phyloP scores from a whole-genome alignment of 2,888 invertebrate species.

The Onthophagus sagittarius region DNA sequence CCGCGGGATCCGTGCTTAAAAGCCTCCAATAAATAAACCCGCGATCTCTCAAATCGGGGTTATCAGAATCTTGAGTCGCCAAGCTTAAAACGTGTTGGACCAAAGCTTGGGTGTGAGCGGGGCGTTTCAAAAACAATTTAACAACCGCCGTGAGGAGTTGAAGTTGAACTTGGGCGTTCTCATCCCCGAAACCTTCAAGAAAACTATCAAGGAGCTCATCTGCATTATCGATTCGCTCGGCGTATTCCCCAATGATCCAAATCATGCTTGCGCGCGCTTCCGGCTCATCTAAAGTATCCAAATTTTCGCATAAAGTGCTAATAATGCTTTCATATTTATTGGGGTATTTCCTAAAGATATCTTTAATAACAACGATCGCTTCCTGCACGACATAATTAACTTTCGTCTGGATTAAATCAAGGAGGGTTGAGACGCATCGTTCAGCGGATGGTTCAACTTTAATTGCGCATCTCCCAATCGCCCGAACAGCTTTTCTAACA shows the following conservation, averaged over 20 bases:
- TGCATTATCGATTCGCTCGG: conserved; percentile 98
- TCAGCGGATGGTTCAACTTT: conserved; percentile 98
- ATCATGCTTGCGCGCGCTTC: conserved; percentile 99
- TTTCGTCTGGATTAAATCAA: conserved; percentile 98
- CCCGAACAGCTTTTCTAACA: conserved; percentile 96
- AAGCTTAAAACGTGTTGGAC: conserved; percentile 93
- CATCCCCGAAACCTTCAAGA: conserved; percentile 68
- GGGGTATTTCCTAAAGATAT: conserved; percentile 93
- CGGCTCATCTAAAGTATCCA: conserved; percentile 97
- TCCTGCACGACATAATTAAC: conserved; percentile 99
- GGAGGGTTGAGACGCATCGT: conserved; percentile 92
- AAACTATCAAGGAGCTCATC: conserved; percentile 97
- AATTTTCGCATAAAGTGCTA: conserved; percentile 96
- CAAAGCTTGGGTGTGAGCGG: conserved; percentile 96
- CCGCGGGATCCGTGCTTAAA: conserved; percentile 97
- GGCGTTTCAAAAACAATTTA: conserved; percentile 95
- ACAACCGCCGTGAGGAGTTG: conserved; percentile 97
- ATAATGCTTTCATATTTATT: conserved; percentile 99
- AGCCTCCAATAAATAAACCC: conserved; percentile 99
- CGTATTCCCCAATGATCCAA: conserved; percentile 95
- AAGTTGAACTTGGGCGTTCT: conserved; percentile 62
- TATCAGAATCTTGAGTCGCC: conserved; percentile 92
- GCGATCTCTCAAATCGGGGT: conserved; percentile 95
- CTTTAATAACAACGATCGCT: conserved; percentile 98
- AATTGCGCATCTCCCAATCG: conserved; percentile 98